A percentile compares a stretch with the other conserved stretches of the same genome.
phyloP scores from a whole-genome alignment of 37 sponge, comb jelly and placozoan genomes.

The Chondrilla cf. caribensis region DNA sequence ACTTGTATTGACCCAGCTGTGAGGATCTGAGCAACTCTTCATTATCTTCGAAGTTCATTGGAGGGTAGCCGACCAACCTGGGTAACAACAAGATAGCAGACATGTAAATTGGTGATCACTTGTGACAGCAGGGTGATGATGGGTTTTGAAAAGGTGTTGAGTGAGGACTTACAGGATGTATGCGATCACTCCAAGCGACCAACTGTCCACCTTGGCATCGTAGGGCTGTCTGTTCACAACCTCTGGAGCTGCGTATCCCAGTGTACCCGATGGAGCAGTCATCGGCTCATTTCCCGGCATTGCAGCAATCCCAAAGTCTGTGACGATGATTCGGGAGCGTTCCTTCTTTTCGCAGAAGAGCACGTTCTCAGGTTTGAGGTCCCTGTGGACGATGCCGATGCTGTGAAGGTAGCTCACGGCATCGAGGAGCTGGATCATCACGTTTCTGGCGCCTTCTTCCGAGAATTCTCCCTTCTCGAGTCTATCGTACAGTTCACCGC shows the following conservation, averaged over 20 bases:
- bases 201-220: neutral
- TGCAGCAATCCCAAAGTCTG: slow-evolving; percentile 22
- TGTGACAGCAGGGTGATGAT: too few species aligned
- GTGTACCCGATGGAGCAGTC: slow-evolving; percentile 12
- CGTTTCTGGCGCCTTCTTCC: slow-evolving; percentile 10
- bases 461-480: slow-evolving; percentile 19
- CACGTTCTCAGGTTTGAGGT: slow-evolving; percentile 15
- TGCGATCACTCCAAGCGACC: slow-evolving; percentile 18
- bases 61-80: slow-evolving; percentile 8
- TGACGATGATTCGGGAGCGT: slow-evolving; percentile 5
- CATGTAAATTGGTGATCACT: too few species aligned
- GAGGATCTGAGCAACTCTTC: neutral
- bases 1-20: neutral
- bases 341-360: slow-evolving; percentile 17
- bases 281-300: slow-evolving; percentile 6
- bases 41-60: slow-evolving; percentile 13
- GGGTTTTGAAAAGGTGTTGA: too few species aligned
- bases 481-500: slow-evolving; percentile 20
- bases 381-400: slow-evolving; percentile 15
- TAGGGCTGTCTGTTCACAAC: slow-evolving; percentile 9
- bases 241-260: slow-evolving; percentile 19
- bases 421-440: slow-evolving; percentile 16
- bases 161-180: neutral
- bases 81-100: too few species aligned
- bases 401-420: neutral